Base-by-base conservation (phyloP, 2,113 vertebrate species). In the Physeter macrocephalus region DNA sequence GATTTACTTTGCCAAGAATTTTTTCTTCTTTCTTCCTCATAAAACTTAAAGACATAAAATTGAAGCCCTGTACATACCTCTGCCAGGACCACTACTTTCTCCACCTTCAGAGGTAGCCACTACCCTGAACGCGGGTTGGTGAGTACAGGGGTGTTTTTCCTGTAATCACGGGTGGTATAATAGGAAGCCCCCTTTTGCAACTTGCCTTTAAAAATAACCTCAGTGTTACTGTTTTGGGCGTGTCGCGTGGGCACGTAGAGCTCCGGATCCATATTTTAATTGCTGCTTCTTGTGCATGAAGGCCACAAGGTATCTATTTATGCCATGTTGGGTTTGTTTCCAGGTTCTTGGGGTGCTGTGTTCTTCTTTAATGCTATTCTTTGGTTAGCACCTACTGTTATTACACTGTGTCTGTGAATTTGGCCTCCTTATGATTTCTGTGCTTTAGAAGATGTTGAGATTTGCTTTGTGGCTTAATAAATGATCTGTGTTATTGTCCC, bases 151-250 rank as follows among this genome's bases (percentile, higher is more conserved):
- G 3, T 31, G 4, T 13, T 18, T 46, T 2, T 43, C 62, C 36
- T 2, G 20, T 4, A 6, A 17, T 17, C 27, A 0, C 0, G 3
- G 5, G 0, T 52, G n/a, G 23, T 2, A 0, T 15, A 9, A 15
- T 34, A 31, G 34, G 11, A 6, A 34, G 29, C 13, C 3, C 2
- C 18, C 59, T 87, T 15, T 46, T 23, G 8, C 49, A 23, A 6
- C 25, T 36, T 87, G 83, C 34, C 5, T 36, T 46, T 41, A 14
- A 21, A 25, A 29, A 67, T 49, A 62, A 64, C 43, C 61, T 87
- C 92, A 18, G 27, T 14, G 59, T 43, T 34, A 8, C 2, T 18
- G 8, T 46, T 64, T 41, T 5, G 82, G 54, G 20, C 0, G 2
- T 41, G n/a, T 41, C 27, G 0, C n/a, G 21, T 14, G 21, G 29